These are phyloP conservation scores for Chrysemys picta DNA, from an alignment of 2,113 vertebrate genomes.

Conservation along the genomic window DNA sequence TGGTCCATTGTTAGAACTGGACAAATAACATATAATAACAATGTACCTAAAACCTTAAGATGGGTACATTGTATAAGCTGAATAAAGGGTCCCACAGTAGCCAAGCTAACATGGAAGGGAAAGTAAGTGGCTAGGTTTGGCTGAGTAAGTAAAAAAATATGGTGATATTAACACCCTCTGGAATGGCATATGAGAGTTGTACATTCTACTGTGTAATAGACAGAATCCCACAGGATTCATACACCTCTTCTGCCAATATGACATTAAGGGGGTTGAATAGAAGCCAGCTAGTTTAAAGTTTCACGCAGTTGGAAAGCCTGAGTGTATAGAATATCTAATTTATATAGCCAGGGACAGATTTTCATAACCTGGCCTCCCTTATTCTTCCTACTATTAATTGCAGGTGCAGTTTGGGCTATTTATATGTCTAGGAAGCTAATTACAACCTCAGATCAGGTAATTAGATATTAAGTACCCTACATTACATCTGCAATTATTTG, in stretches of 20 bases:
- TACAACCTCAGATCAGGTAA: constrained; percentile 30
- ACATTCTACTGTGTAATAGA: constrained; percentile 1
- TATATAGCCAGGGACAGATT: constrained; percentile 19
- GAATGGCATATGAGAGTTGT: not conserved
- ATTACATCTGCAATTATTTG: constrained; percentile 39
- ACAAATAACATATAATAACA: not conserved
- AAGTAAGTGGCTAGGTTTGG: not conserved
- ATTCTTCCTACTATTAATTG: constrained; percentile 12
- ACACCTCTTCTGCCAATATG: constrained; percentile 2
- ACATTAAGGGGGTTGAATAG: constrained; percentile 16
- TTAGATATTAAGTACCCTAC: constrained; percentile 25
- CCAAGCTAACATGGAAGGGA: not conserved
- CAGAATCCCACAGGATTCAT: not conserved
- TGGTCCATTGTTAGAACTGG: not conserved
- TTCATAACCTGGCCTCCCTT: not conserved
- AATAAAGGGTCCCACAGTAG: not conserved
- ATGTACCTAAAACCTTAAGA: not conserved
- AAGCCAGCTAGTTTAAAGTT: not conserved
- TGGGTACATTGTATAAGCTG: rapidly evolving
- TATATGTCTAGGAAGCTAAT: constrained; percentile 29
- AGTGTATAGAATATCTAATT: constrained; percentile 1
- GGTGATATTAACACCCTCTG: not conserved
- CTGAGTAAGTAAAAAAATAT: not conserved
- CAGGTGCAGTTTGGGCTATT: constrained; percentile 42
- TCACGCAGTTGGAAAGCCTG: not conserved